These are phyloP conservation scores for Megaustenia siamemsis DNA, from an alignment of 2,888 invertebrate genomes.

Conservation along the genomic window DNA sequence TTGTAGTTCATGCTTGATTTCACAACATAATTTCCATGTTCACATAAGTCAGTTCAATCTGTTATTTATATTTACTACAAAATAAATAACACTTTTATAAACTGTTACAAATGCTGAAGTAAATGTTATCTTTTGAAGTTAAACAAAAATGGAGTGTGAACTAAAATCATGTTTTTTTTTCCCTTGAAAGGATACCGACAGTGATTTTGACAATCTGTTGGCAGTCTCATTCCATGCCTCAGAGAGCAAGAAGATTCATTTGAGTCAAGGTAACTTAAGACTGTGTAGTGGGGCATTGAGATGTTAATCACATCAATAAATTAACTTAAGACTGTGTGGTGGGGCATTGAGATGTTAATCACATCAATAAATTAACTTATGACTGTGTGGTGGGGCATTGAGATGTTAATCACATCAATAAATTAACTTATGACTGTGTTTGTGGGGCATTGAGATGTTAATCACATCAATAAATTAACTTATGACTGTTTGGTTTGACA, in stretches of 20 bases:
- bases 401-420: too few species aligned
- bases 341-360: too few species aligned
- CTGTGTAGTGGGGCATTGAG: background rate
- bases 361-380: conserved; percentile 47
- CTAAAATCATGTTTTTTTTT: background rate
- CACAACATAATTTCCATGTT: too few species aligned
- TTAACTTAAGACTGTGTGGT: conserved; percentile 18
- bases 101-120: too few species aligned
- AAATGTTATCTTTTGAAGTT: too few species aligned
- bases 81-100: too few species aligned
- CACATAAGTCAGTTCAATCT: too few species aligned
- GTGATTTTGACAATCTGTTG: conserved; percentile 52
- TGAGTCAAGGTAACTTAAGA: conserved; percentile 44
- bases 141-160: too few species aligned
- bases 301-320: too few species aligned
- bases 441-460: background rate
- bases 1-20: too few species aligned
- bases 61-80: background rate
- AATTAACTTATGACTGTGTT: conserved; percentile 27
- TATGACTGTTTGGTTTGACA: background rate
- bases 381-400: background rate
- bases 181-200: conserved; percentile 42
- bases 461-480: too few species aligned
- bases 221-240: conserved; percentile 52
- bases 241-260: conserved; percentile 33